Evolutionary conservation across 2,113 vertebrate species (phyloP).

Genomic region (Chaenogobius annularis): DNA sequence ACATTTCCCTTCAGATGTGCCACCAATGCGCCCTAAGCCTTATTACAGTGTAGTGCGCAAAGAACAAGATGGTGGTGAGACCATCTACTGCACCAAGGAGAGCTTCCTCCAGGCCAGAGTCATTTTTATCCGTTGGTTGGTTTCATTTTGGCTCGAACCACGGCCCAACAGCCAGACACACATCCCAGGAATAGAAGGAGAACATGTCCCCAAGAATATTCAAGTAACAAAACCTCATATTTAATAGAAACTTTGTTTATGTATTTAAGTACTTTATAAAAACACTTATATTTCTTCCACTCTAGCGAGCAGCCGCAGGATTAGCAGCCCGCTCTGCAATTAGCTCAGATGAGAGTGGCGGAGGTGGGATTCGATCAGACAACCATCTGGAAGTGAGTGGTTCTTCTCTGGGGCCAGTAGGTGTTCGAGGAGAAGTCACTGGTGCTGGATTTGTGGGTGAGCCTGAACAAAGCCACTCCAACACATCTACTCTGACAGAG

Average conservation of each 20-base stretch:
- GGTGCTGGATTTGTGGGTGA: conserved; percentile 77
- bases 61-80: conserved; percentile 91
- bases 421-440: conserved; percentile 74
- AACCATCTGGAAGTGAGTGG: conserved; percentile 58
- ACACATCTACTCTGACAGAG: conserved; percentile 96
- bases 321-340: conserved; percentile 86
- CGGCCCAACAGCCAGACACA: conserved; percentile 86
- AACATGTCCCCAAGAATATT: conserved; percentile 97
- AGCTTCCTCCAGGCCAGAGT: conserved; percentile 95
- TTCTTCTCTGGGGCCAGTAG: conserved; percentile 36
- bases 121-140: conserved; percentile 98
- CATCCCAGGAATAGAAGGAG: conserved; percentile 96
- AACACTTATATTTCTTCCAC: neutral
- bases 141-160: conserved; percentile 98
- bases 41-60: conserved; percentile 90
- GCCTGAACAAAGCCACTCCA: conserved; percentile 94
- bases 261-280: neutral
- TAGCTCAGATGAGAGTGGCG: conserved; percentile 62
- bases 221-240: conserved; percentile 79
- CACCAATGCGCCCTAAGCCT: conserved; percentile 93
- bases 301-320: conserved; percentile 92
- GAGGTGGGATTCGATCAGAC: conserved; percentile 56
- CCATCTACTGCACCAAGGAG: conserved; percentile 94
- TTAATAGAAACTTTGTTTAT: neutral
- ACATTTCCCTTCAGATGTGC: conserved; percentile 82